Evolutionary conservation across 2,113 vertebrate species (phyloP), one percentile per base, ranked within the genome.

Genomic region (Nerophis ophidion): DNA sequence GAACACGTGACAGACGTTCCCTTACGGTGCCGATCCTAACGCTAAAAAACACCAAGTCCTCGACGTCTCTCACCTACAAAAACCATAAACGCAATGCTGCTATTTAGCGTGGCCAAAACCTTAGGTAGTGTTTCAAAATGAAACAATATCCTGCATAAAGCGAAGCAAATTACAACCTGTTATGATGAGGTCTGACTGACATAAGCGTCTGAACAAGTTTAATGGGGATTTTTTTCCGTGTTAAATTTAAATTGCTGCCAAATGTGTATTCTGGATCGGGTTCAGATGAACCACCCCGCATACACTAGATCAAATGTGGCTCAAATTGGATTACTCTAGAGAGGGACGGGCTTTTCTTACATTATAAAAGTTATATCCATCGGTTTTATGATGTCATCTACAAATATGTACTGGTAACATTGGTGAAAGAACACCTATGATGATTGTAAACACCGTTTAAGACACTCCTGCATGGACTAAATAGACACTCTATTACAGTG

Each of bases 231-330:
- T 44, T 6, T 56, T 56, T 42, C 38, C 15, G 6, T 17, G 54
- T 40, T 56, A 56, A 9, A 56, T 42, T 56, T 56, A 16, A 44
- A 17, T 19, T 17, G 38, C 54, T 56, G 54, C 54, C 54, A 56
- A 56, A 44, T 7, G 54, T 44, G 40, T 4, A 44, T 11, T 44
- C 54, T 56, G 36, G 11, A 44, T 56, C 36, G 6, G 36, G 17
- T 56, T 16, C 54, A 56, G 54, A 56, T 56, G 35, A 56, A 19
- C 42, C 54, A 56, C 54, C 54, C 54, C 12, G n/a, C 53, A 16
- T 42, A 42, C 36, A 35, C 36, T 44, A 11, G 40, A 44, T 44
- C 40, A 44, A 44, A 44, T 44, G 10, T 44, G 4, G 40, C 40
- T 44, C 11, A 44, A 44, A 44, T 44, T 44, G 40, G 40, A 44